These are phyloP conservation scores for Torymus auratus DNA, from an alignment of 2,888 invertebrate genomes.

Conservation along the genomic window DNA sequence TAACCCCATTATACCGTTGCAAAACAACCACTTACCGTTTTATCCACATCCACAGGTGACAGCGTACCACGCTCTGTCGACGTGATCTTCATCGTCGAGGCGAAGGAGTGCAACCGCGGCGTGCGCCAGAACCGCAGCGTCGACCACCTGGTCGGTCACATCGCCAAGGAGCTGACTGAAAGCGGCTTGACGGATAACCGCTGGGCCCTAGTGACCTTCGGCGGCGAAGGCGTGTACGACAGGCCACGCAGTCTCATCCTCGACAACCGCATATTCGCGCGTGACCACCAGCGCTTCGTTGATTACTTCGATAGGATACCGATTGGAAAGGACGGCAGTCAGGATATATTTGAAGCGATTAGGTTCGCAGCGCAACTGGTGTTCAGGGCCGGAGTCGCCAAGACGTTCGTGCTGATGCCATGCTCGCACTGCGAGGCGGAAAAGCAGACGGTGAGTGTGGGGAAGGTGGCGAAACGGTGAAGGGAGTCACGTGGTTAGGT, in stretches of 20 bases:
- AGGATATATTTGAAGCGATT: constrained; percentile 87
- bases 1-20: too few relatives aligned
- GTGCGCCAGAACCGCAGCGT: constrained; percentile 83
- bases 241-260: constrained; percentile 85
- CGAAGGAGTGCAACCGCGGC: constrained; percentile 88
- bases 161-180: constrained; percentile 84
- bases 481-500: too few relatives aligned
- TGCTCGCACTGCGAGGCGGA: constrained; percentile 86
- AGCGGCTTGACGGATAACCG: constrained; percentile 84
- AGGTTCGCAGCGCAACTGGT: constrained; percentile 85
- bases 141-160: constrained; percentile 82
- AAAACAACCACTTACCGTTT: too few relatives aligned
- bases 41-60: constrained; percentile 35
- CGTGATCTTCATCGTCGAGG: constrained; percentile 92
- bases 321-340: constrained; percentile 80
- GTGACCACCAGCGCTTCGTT: constrained; percentile 76
- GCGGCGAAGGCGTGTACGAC: constrained; percentile 86
- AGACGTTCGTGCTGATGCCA: constrained; percentile 88
- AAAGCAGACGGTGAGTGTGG: constrained; percentile 81
- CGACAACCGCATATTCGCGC: constrained; percentile 84
- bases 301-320: constrained; percentile 84
- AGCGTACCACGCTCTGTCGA: constrained; percentile 85
- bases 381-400: constrained; percentile 90
- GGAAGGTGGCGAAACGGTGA: too few relatives aligned
- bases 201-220: constrained; percentile 90